Percentiles rank a stretch among this genome's conserved stretches.
Conservation (phyloP, 1,140 invertebrate species). For the Drosophila oshimai region DNA sequence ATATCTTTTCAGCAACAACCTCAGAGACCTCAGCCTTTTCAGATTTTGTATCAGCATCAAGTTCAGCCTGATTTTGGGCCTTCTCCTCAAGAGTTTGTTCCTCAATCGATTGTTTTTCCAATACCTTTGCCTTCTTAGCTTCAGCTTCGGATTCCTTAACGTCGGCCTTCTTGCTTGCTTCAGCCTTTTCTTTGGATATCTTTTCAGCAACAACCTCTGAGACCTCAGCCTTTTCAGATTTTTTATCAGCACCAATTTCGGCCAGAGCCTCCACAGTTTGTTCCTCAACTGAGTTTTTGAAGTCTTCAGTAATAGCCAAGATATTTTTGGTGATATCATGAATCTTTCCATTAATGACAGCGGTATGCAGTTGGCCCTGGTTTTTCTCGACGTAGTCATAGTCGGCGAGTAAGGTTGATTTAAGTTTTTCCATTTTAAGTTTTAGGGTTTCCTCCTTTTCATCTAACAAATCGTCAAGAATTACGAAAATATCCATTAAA, state of each 20-base stretch:
- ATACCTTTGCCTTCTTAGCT: slow-evolving; percentile 37
- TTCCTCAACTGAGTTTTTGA: slow-evolving; percentile 28
- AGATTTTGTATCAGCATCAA: not conserved
- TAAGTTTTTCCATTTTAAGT: slow-evolving; percentile 38
- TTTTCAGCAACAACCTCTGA: slow-evolving; percentile 15
- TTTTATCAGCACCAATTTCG: not conserved
- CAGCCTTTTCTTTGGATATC: slow-evolving; percentile 1
- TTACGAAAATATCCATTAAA: slow-evolving; percentile 65
- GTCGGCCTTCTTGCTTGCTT: not conserved
- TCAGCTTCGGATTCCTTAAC: slow-evolving; percentile 7
- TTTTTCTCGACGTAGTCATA: slow-evolving; percentile 59
- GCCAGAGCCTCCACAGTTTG: slow-evolving; percentile 7
- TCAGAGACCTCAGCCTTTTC: slow-evolving; percentile 35
- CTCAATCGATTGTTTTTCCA: slow-evolving; percentile 24
- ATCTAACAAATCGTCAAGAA: slow-evolving; percentile 60
- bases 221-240: slow-evolving; percentile 27
- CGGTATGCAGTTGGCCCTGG: slow-evolving; percentile 10
- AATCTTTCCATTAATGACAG: slow-evolving; percentile 42
- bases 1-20: slow-evolving; percentile 11
- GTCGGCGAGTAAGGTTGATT: slow-evolving; percentile 29
- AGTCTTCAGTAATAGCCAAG: slow-evolving; percentile 25
- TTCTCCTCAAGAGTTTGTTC: slow-evolving; percentile 10
- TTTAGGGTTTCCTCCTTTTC: slow-evolving; percentile 34
- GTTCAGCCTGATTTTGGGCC: slow-evolving; percentile 18
- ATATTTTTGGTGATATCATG: slow-evolving; percentile 31